Percentiles rank a stretch among this genome's conserved stretches.
phyloP scores from a whole-genome alignment of 2,797 vertebrate genomes.

The Pseudotriccus pelzelni region DNA sequence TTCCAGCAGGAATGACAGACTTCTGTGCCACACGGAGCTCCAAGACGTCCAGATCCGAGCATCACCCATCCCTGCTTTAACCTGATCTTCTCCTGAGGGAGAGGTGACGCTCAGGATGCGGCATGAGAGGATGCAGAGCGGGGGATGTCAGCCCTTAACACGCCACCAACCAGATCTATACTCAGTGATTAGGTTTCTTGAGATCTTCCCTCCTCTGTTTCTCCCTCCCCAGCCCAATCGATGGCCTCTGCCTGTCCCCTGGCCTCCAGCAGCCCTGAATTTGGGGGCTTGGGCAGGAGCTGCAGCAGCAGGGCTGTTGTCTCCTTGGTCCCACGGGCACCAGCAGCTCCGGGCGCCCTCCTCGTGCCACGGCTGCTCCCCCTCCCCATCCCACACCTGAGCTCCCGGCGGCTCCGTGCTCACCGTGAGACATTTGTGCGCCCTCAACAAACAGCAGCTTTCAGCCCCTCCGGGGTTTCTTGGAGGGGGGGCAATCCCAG shows the following conservation, averaged over 20 bases:
- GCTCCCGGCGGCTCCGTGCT: rapidly evolving
- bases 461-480: neutral
- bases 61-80: neutral
- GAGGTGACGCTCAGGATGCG: neutral
- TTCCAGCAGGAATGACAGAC: neutral
- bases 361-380: rapidly evolving
- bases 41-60: neutral
- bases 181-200: neutral
- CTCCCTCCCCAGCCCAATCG: neutral
- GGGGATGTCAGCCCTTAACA: neutral
- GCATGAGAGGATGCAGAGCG: neutral
- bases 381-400: rapidly evolving
- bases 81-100: neutral
- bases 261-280: neutral
- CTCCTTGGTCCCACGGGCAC: rapidly evolving
- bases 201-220: neutral
- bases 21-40: neutral
- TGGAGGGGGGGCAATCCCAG: neutral
- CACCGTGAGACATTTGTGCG: rapidly evolving
- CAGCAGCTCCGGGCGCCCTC: rapidly evolving
- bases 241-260: neutral
- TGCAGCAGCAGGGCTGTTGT: neutral
- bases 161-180: neutral
- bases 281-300: neutral
- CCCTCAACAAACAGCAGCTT: rapidly evolving